Evolutionary conservation across 2,888 invertebrate genomes (phyloP).

Genomic region (Dichetophora obliterata): DNA sequence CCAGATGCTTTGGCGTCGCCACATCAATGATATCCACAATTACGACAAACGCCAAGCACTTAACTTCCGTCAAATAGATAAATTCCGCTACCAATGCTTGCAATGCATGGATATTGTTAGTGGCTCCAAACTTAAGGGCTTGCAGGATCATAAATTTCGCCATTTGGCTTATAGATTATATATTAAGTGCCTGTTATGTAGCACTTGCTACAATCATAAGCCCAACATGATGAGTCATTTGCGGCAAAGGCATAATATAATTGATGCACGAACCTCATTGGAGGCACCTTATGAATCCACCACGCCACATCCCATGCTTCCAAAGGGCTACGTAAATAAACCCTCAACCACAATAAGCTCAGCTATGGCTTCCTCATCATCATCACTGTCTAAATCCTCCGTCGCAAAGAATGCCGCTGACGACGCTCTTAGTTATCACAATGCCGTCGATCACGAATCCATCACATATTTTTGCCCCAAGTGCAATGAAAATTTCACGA

Average conservation of each 20-base stretch:
- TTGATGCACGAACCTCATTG: constrained; percentile 49
- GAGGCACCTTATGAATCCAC: constrained; percentile 12
- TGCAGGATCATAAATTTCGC: constrained; percentile 65
- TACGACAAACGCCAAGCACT: constrained; percentile 61
- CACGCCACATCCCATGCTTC: neutral
- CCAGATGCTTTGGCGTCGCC: constrained; percentile 63
- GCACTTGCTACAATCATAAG: constrained; percentile 64
- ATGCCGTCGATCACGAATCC: constrained; percentile 64
- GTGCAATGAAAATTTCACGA: constrained; percentile 61
- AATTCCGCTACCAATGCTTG: constrained; percentile 62
- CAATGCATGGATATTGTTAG: constrained; percentile 61
- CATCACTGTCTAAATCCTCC: constrained; percentile 26
- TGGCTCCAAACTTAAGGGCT: constrained; percentile 61
- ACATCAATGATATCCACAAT: constrained; percentile 62
- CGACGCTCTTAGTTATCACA: constrained; percentile 63
- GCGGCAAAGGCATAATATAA: constrained; percentile 61
- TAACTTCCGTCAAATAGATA: constrained; percentile 61
- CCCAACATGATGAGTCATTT: constrained; percentile 63
- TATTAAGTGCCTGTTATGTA: constrained; percentile 61
- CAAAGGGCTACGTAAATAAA: neutral
- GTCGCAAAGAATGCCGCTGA: constrained; percentile 51
- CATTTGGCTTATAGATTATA: constrained; percentile 62
- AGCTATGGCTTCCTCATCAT: constrained; percentile 34
- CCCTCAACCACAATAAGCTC: neutral
- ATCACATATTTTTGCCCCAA: constrained; percentile 63